Evolutionary conservation across 2,113 vertebrate genomes (phyloP).

Genomic region (Alectura lathami): DNA sequence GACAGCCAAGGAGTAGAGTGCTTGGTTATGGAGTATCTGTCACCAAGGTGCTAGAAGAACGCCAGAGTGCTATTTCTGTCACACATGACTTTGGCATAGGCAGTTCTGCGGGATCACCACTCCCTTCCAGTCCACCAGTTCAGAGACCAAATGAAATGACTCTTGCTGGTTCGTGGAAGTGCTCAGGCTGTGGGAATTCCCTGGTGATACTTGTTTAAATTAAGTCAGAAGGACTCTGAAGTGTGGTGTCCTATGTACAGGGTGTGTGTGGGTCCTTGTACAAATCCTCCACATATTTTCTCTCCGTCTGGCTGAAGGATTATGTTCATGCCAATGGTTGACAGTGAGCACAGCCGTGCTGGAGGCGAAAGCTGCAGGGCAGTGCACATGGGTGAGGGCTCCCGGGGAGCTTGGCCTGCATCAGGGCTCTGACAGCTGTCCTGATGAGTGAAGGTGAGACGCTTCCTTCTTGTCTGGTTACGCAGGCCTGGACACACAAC

Average conservation of each 20-base stretch:
- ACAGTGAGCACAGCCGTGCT: not conserved
- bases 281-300: not conserved
- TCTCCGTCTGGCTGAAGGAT: not conserved
- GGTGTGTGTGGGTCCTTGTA: not conserved
- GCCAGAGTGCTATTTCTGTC: not conserved
- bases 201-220: not conserved
- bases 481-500: not conserved
- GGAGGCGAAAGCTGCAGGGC: not conserved
- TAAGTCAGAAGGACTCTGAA: not conserved
- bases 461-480: not conserved
- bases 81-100: not conserved
- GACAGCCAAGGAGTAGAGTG: not conserved
- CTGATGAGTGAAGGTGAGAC: not conserved
- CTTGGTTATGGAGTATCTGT: not conserved
- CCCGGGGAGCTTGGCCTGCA: not conserved
- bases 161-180: not conserved
- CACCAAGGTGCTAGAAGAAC: not conserved
- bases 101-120: not conserved
- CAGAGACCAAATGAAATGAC: not conserved
- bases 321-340: not conserved
- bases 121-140: not conserved
- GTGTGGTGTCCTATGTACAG: not conserved
- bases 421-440: not conserved
- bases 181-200: not conserved
- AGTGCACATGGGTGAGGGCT: accelerated